Base-by-base conservation (phyloP, 2,888 invertebrate species). In the Oligia strigilis region DNA sequence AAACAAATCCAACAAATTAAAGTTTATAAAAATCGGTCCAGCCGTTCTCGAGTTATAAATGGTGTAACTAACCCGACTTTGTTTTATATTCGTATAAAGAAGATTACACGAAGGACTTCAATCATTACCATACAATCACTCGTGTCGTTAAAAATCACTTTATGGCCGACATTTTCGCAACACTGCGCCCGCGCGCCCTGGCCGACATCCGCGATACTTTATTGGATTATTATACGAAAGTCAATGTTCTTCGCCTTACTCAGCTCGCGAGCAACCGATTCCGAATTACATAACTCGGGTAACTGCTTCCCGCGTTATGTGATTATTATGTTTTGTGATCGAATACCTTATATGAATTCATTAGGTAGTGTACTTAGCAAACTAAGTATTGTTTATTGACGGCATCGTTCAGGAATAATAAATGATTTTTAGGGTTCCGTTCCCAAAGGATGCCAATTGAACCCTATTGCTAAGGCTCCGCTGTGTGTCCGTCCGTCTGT, bases 141-240 rank as follows among this genome's bases (percentile, higher is more conserved):
- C 72, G 73, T 79, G 52, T 69, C 64, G 46, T 77, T 78, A 65
- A 75, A 49, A 71, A 72, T 67, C 19, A 69, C 14, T 71, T 65
- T 78, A 79, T 73, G 71, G 76, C 60, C 69, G 66, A 65, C 52
- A 75, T 82, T 85, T 79, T 78, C 58, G 78, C 72, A 85, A 80
- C 52, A 62, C 11, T 36, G 62, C 40, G 55, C 40, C 40, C 40
- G 40, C 40, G 65, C 23, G 23, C 72, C 82, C 80, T 73, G 88
- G 81, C 85, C 87, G 73, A 87, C 67, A 82, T 79, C 60, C 70
- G 43, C 55, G 43, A 55, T 64, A 71, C 29, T 82, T 89, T 85
- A 89, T 87, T 62, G 79, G 72, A 78, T 79, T 85, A 85, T 82
- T 87, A 87, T 85, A 80, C 83, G 71, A 87, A 81, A 77, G 55